Evolutionary conservation across 2,113 vertebrate genomes (phyloP).

Genomic region (Platichthys flesus): DNA sequence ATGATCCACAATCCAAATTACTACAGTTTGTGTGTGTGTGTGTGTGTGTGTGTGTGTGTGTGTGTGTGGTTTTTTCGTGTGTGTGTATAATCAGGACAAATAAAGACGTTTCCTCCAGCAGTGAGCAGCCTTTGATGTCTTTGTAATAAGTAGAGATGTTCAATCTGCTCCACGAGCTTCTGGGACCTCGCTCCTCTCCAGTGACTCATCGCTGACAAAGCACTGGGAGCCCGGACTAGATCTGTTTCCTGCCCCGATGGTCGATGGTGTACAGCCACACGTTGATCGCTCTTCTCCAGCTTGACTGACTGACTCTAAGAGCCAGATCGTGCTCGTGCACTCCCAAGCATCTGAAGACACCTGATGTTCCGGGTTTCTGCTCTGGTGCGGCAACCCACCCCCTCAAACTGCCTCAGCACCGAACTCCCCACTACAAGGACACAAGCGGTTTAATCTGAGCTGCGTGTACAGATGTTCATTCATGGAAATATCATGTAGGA

Average conservation of each 20-base stretch:
- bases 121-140: too few relatives aligned
- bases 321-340: conserved; percentile 8
- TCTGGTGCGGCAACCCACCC: conserved; percentile 1
- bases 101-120: too few relatives aligned
- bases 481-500: background rate
- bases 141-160: too few relatives aligned
- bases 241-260: background rate
- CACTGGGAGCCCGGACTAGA: background rate
- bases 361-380: background rate
- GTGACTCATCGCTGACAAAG: background rate
- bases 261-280: conserved; percentile 7
- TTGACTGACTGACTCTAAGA: background rate
- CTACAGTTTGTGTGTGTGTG: too few relatives aligned
- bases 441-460: background rate
- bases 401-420: background rate
- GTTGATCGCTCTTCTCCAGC: conserved; percentile 11
- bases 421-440: too few relatives aligned
- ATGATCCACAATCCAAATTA: too few relatives aligned
- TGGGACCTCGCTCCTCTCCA: too few relatives aligned
- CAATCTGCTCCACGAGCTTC: too few relatives aligned
- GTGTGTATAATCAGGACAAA: too few relatives aligned
- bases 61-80: too few relatives aligned
- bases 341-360: conserved; percentile 2
- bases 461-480: conserved; percentile 6
- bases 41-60: too few relatives aligned